Evolutionary conservation across 2,888 invertebrate species (phyloP).

Genomic region (Onthophagus sagittarius): DNA sequence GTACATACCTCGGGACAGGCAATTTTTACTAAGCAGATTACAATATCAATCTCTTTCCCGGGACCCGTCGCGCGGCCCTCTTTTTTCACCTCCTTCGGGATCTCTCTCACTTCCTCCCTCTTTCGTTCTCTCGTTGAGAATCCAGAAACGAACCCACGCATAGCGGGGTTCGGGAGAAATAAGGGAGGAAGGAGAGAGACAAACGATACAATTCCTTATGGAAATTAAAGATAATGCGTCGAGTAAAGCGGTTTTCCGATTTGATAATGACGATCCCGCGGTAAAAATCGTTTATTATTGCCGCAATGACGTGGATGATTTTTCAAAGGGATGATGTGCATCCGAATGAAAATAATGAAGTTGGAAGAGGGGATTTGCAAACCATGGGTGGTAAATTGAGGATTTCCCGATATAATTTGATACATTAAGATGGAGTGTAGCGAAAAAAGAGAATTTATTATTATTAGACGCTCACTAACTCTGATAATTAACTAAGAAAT

Average conservation of each 20-base stretch:
- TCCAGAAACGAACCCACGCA: conserved; percentile 14
- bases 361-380: not conserved
- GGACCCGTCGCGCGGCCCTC: conserved; percentile 21
- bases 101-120: conserved; percentile 37
- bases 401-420: not conserved
- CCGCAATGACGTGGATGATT: conserved; percentile 9
- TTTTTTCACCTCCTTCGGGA: not conserved
- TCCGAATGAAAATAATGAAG: not conserved
- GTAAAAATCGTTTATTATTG: conserved; percentile 9
- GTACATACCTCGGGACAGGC: conserved; percentile 49
- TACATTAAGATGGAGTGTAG: not conserved
- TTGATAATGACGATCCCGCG: not conserved
- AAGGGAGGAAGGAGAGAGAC: conserved; percentile 27
- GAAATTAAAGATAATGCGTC: conserved; percentile 43
- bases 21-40: conserved; percentile 52
- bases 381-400: not conserved
- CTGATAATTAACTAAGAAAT: too few relatives aligned
- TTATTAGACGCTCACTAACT: too few relatives aligned
- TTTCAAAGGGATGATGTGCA: conserved; percentile 1
- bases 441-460: too few relatives aligned
- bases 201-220: conserved; percentile 37
- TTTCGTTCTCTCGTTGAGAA: conserved; percentile 26
- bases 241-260: conserved; percentile 15
- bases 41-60: conserved; percentile 49
- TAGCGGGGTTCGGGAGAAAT: conserved; percentile 20